Percentiles rank a stretch among this genome's conserved stretches.
These are phyloP conservation scores for Pachypanchax playfairii DNA, from an alignment of 2,113 vertebrate genomes.

Conservation along the genomic window DNA sequence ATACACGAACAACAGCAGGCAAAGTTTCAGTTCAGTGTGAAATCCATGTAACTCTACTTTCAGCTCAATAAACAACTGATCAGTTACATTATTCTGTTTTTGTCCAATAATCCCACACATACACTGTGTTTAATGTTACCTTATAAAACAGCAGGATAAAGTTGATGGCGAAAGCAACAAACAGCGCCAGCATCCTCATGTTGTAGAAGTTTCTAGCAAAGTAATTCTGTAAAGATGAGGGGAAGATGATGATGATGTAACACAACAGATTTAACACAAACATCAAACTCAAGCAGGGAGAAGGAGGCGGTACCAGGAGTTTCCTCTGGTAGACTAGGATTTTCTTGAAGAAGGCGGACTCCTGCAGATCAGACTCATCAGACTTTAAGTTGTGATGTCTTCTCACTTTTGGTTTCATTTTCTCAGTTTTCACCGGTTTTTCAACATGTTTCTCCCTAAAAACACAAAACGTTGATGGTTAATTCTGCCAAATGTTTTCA, in stretches of 20 bases:
- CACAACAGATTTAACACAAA: not conserved
- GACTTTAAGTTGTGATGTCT: constrained; percentile 82
- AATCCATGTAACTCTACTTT: too few species aligned
- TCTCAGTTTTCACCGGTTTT: constrained; percentile 85
- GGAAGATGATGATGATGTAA: too few species aligned
- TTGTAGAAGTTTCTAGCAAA: constrained; percentile 99
- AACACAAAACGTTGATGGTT: constrained; percentile 7
- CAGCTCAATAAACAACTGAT: too few species aligned
- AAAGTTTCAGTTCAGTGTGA: too few species aligned
- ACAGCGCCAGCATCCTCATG: constrained; percentile 97
- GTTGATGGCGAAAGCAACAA: constrained; percentile 97
- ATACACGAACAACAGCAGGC: too few species aligned
- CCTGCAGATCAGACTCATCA: constrained; percentile 89
- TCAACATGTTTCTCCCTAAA: constrained; percentile 73
- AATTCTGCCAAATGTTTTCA: too few species aligned
- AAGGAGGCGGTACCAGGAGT: constrained; percentile 82
- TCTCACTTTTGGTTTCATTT: constrained; percentile 83
- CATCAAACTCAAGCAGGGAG: too few species aligned
- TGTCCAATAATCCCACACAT: too few species aligned
- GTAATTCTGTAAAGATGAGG: constrained; percentile 86
- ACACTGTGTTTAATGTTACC: constrained; percentile 72
- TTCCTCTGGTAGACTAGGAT: constrained; percentile 95
- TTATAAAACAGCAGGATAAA: constrained; percentile 98
- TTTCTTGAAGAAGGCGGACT: constrained; percentile 95
- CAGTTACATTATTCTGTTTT: too few species aligned